Base-by-base conservation (phyloP, 2,888 invertebrate genomes). In the Eupithecia tripunctaria region DNA sequence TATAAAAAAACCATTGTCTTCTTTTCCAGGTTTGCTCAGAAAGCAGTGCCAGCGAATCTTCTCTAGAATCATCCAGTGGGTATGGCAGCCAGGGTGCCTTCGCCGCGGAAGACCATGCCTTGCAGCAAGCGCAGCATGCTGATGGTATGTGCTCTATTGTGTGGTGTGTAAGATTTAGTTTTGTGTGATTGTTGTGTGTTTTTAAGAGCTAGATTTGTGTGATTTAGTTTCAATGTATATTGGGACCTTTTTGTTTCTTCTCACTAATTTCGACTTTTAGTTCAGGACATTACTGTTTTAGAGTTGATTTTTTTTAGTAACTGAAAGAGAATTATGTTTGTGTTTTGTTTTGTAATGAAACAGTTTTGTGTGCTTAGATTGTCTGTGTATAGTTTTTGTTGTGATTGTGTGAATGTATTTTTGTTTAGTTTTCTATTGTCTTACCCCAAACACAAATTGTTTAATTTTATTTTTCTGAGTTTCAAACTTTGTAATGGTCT, bases 61-160 rank as follows among this genome's bases (percentile, higher is more conserved):
- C 97, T 0, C 88, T 97, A 68, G 97, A 97, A 80, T 97, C 97
- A 0, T 97, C 97, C 38, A 97, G 97, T 79, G 97, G 97, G 0
- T 97, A 97, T 83, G 97, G 97, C 63, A 97, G 97, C 83, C 97
- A 97, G 84, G 97, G 96, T 1, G 96, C 96, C 14, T 96, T 96
- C 83, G 96, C 96, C 0, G 93, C 93, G 0, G 95, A 96, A 76
- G 96, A 96, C 71, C 93, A 92, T 62, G 87, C 85, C 0, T 86
- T 86, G 1, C 92, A 91, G 56, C 94, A 89, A 76, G 81, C 86
- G 14, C 91, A 89, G 67, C 93, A 93, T 56, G 84, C 89, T 1
- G 94, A 94, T 77, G 95, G 95, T 95, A 68, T 88, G 85, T 86
- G 89, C 73, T 60, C 71, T 80, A 76, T 71, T 10, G 1, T 6